phyloP scores from a whole-genome alignment of 2,888 invertebrate genomes.

The Caenorhabditis zanzibari region DNA sequence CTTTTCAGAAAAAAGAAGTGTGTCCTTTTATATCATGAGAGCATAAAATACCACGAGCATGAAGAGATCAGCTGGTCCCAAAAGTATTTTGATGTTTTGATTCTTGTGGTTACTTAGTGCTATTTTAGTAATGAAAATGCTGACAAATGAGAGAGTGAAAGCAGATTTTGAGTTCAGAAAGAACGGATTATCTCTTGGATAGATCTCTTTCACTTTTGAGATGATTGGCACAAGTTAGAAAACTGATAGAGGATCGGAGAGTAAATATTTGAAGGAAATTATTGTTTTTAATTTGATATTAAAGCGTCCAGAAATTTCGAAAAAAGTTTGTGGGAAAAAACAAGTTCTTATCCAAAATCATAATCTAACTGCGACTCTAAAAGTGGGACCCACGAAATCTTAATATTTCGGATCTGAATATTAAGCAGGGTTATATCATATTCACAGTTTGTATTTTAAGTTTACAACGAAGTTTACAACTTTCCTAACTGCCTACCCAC shows the following conservation, averaged over 20 bases:
- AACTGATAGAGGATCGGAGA: neutral
- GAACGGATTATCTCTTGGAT: neutral
- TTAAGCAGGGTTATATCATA: no score
- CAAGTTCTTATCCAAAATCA: no score
- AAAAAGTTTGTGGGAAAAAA: no score
- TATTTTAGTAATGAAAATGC: conserved; percentile 16
- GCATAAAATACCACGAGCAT: conserved; percentile 15
- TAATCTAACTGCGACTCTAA: no score
- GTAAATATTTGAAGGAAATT: neutral
- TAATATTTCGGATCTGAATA: no score
- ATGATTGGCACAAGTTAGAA: neutral
- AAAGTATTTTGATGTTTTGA: conserved; percentile 22
- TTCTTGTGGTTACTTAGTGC: neutral
- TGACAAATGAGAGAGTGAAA: conserved; percentile 20
- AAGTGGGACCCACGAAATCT: neutral
- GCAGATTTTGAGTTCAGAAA: neutral
- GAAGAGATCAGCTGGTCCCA: conserved; percentile 16
- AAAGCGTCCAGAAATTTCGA: no score
- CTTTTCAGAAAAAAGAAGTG: neutral
- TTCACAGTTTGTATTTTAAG: neutral
- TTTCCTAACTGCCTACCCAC: neutral
- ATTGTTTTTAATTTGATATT: neutral
- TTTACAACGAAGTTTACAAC: neutral
- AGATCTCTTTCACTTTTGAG: neutral
- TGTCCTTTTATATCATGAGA: neutral